Percentiles rank a stretch among this genome's conserved stretches.
phyloP scores from a whole-genome alignment of 1,140 invertebrate genomes.

The Zaprionus lachaisei region DNA sequence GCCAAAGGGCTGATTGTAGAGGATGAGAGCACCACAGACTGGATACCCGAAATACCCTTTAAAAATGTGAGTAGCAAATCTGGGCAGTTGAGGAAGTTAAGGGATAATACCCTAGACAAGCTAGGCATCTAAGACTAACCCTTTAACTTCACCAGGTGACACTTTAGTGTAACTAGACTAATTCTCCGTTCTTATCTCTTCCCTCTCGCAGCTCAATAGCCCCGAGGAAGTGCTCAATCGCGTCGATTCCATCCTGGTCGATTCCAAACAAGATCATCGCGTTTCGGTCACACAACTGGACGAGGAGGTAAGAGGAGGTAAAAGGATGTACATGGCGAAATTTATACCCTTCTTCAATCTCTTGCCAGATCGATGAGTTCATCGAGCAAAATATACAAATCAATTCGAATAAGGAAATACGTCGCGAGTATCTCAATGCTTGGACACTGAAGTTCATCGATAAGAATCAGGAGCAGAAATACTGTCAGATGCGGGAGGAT shows the following conservation, averaged over 20 bases:
- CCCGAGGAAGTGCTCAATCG: conserved; percentile 75
- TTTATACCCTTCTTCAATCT: no score
- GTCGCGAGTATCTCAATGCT: conserved; percentile 93
- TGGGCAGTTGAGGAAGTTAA: no score
- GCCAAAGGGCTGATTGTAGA: conserved; percentile 86
- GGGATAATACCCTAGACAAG: no score
- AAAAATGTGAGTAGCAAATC: conserved; percentile 89
- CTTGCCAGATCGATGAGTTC: conserved; percentile 91
- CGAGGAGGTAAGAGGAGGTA: conserved; percentile 76
- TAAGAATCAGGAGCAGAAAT: conserved; percentile 85
- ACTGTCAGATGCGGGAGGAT: conserved; percentile 94
- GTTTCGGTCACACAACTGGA: conserved; percentile 75
- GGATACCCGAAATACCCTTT: conserved; percentile 96
- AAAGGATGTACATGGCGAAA: rapidly evolving
- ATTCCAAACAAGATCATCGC: conserved; percentile 71
- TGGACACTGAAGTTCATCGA: conserved; percentile 95
- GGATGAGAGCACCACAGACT: conserved; percentile 91
- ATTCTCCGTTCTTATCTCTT: not conserved
- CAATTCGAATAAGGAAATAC: conserved; percentile 95
- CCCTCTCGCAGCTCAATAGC: conserved; percentile 60
- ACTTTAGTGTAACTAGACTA: not conserved
- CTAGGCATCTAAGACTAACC: not conserved
- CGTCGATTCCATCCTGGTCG: conserved; percentile 72
- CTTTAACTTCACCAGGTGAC: not conserved
- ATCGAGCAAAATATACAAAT: conserved; percentile 96